These are phyloP conservation scores for Petrolisthes manimaculis DNA, from an alignment of 2,888 invertebrate species.

Conservation along the genomic window DNA sequence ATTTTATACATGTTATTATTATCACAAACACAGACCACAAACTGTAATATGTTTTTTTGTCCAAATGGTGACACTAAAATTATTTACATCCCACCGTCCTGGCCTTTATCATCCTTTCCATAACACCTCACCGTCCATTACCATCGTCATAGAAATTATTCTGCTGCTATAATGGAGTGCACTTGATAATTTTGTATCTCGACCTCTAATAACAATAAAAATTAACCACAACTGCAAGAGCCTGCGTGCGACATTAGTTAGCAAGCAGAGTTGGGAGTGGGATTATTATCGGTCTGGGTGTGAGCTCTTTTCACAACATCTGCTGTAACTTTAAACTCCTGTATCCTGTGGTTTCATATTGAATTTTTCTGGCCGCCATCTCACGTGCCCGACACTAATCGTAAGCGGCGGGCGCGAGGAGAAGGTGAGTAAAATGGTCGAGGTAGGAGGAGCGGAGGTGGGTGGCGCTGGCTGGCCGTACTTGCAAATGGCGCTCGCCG, in stretches of 20 bases:
- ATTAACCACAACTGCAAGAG: constrained; percentile 25
- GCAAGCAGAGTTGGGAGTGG: no score
- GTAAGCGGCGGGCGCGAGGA: neutral
- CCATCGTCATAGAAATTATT: constrained; percentile 20
- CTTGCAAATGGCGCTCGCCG: constrained; percentile 46
- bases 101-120: constrained; percentile 1
- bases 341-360: constrained; percentile 20
- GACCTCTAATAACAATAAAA: constrained; percentile 34
- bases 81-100: neutral
- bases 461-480: constrained; percentile 16
- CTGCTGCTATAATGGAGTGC: constrained; percentile 20
- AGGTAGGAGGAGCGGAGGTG: constrained; percentile 37
- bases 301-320: neutral
- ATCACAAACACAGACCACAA: no score
- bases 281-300: no score
- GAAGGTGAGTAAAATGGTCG: constrained; percentile 32
- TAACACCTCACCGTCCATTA: neutral
- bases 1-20: no score
- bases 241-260: no score
- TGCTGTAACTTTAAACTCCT: constrained; percentile 6
- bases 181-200: constrained; percentile 31
- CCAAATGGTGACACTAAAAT: constrained; percentile 7
- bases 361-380: neutral
- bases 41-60: neutral
- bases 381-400: neutral